A percentile compares a stretch with the other conserved stretches of the same genome.
phyloP scores from a whole-genome alignment of 2,888 invertebrate species.

The Arctia plantaginis region DNA sequence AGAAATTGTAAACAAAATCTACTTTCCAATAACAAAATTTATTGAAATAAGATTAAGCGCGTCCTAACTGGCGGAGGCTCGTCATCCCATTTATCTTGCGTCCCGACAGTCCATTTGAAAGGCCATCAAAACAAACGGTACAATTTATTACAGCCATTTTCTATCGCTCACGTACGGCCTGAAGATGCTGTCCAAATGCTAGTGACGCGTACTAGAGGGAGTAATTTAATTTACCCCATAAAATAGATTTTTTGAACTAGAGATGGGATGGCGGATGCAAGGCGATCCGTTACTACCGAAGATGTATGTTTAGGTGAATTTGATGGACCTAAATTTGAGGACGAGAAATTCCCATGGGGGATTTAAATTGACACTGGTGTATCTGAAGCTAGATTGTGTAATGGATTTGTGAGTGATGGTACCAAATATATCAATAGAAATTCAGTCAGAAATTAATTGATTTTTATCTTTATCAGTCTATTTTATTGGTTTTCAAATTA shows the following conservation, averaged over 20 bases:
- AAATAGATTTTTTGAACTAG: constrained; percentile 18
- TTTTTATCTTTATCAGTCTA: background rate
- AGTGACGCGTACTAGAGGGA: constrained; percentile 19
- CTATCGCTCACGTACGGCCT: constrained; percentile 42
- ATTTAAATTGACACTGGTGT: constrained; percentile 14
- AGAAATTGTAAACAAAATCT: constrained; percentile 17
- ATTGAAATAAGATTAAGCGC: constrained; percentile 30
- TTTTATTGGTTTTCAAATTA: too few species aligned
- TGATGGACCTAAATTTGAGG: constrained; percentile 14
- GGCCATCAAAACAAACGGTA: constrained; percentile 48
- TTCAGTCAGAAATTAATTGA: background rate
- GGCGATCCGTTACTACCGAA: constrained; percentile 16
- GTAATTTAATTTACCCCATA: constrained; percentile 41
- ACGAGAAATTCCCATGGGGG: background rate
- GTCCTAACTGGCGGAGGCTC: constrained; percentile 18
- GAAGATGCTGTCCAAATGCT: constrained; percentile 33
- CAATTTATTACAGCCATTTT: constrained; percentile 46
- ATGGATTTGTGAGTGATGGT: constrained; percentile 4
- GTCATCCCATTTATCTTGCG: constrained; percentile 32
- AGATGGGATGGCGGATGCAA: constrained; percentile 15
- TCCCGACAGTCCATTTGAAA: constrained; percentile 27
- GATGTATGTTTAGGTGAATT: constrained; percentile 15
- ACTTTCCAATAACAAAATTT: constrained; percentile 20
- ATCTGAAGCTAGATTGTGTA: constrained; percentile 10
- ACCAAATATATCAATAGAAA: too few species aligned